These are phyloP conservation scores for Tenthredo scrophulariae DNA, from an alignment of 2,888 invertebrate species.

Conservation along the genomic window DNA sequence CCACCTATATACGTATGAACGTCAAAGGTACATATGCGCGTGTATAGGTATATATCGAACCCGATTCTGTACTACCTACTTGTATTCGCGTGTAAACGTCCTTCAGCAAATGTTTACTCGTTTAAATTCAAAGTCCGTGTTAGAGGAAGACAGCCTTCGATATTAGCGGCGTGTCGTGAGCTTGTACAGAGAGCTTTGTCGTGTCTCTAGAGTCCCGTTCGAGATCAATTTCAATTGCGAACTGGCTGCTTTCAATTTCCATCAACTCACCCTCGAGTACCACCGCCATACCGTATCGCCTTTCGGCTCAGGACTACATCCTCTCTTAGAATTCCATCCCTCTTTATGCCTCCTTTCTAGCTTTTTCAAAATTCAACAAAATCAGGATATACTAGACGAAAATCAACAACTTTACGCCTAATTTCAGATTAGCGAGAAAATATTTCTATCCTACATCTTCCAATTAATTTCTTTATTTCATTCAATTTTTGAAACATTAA, in stretches of 20 bases:
- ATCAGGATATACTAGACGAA: background rate
- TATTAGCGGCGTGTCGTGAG: constrained; percentile 42
- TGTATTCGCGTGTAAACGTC: constrained; percentile 36
- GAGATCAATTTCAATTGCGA: constrained; percentile 49
- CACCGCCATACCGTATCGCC: background rate
- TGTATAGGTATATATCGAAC: background rate
- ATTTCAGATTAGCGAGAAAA: too few relatives aligned
- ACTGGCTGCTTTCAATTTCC: constrained; percentile 43
- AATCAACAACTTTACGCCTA: too few relatives aligned
- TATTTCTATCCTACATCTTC: too few relatives aligned
- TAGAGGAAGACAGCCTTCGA: constrained; percentile 31
- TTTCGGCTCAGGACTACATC: background rate
- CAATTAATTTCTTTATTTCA: too few relatives aligned
- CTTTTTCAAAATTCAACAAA: background rate
- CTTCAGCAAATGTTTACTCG: constrained; percentile 39
- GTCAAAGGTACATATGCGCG: background rate
- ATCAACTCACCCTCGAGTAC: constrained; percentile 26
- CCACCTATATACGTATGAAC: background rate
- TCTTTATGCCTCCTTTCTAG: background rate
- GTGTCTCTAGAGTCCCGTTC: constrained; percentile 14
- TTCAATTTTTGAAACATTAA: too few relatives aligned
- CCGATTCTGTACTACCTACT: background rate
- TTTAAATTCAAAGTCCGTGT: constrained; percentile 37
- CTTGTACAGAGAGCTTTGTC: constrained; percentile 45
- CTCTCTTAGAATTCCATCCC: background rate